Evolutionary conservation across 1,140 invertebrate genomes (phyloP).

Genomic region (Cheumatopsyche charites): DNA sequence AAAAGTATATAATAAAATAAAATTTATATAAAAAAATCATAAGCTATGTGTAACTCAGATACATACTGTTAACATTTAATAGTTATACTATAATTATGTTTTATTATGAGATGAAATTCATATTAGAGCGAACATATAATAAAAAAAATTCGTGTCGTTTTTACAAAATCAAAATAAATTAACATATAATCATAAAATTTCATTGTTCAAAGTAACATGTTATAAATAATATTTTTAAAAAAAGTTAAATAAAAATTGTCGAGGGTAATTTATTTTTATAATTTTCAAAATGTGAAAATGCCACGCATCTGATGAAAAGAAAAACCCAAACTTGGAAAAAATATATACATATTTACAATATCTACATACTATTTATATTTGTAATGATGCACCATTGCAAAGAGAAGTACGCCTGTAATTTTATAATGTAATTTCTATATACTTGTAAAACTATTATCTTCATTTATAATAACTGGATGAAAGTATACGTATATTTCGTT

Average conservation of each 20-base stretch:
- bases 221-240: constrained; percentile 23
- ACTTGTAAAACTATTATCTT: constrained; percentile 6
- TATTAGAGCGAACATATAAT: not conserved
- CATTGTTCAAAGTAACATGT: constrained; percentile 7
- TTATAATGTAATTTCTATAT: constrained; percentile 26
- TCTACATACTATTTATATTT: constrained; percentile 5
- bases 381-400: constrained; percentile 33
- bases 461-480: constrained; percentile 8
- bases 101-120: not conserved
- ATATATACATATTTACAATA: constrained; percentile 15
- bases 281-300: constrained; percentile 40
- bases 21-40: not conserved
- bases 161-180: not conserved
- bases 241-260: constrained; percentile 5
- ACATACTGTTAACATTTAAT: no score
- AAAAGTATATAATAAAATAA: constrained; percentile 7
- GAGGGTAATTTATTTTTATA: constrained; percentile 47
- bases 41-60: no score
- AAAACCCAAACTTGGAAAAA: constrained; percentile 11
- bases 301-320: constrained; percentile 22
- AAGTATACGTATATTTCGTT: constrained; percentile 11
- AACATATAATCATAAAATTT: constrained; percentile 6
- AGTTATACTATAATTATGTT: no score
- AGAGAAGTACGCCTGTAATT: constrained; percentile 21
- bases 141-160: not conserved